phyloP scores from a whole-genome alignment of 1,140 invertebrate genomes.

The Phymastichus coffea region DNA sequence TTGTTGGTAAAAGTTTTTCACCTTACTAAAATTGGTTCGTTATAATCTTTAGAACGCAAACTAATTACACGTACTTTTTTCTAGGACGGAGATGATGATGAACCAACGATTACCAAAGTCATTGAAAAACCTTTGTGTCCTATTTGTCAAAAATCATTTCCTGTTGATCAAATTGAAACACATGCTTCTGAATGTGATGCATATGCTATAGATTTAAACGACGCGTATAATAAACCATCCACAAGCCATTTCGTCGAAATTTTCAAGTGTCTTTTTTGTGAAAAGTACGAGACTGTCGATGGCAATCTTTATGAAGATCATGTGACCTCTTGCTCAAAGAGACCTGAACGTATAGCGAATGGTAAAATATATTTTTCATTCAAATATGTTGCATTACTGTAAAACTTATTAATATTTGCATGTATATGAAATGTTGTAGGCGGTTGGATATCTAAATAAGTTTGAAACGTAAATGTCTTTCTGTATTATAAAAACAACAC shows the following conservation, averaged over 20 bases:
- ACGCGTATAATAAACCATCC: conserved; percentile 7
- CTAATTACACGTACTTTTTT: not conserved
- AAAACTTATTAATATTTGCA: no score
- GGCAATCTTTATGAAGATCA: conserved; percentile 33
- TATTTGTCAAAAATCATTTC: conserved; percentile 39
- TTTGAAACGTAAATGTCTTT: no score
- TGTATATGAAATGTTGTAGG: no score
- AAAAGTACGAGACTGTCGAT: conserved; percentile 28
- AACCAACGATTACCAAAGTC: not conserved
- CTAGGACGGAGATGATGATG: not conserved
- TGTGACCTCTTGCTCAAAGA: conserved; percentile 27
- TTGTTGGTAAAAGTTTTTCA: not conserved
- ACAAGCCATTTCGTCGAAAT: conserved; percentile 6
- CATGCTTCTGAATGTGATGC: conserved; percentile 41
- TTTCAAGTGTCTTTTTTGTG: conserved; percentile 34
- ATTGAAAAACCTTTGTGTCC: conserved; percentile 35
- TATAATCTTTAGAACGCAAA: not conserved
- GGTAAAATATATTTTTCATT: conserved; percentile 4
- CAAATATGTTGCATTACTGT: no score
- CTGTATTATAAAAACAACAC: no score
- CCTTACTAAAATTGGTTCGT: not conserved
- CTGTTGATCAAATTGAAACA: conserved; percentile 32
- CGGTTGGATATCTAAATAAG: no score
- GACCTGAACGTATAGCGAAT: conserved; percentile 5
- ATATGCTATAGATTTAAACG: conserved; percentile 26